Evolutionary conservation across 2,113 vertebrate genomes (phyloP).

Genomic region (Zosterops hypoxanthus): DNA sequence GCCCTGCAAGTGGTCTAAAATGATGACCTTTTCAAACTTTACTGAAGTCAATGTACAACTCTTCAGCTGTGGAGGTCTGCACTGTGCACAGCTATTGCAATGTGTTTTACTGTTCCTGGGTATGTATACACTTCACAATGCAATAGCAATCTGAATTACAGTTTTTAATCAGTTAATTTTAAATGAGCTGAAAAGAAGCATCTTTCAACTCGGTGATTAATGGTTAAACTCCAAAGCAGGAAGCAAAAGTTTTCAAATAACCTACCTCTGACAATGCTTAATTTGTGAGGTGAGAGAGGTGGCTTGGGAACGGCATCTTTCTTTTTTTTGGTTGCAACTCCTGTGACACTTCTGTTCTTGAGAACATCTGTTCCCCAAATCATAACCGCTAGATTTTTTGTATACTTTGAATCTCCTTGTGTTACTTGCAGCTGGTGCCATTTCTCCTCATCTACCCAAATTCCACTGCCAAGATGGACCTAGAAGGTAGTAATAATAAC

Average conservation of each 20-base stretch:
- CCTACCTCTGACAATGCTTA: slow-evolving; percentile 98
- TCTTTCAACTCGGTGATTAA: slow-evolving; percentile 68
- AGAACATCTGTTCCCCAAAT: slow-evolving; percentile 99
- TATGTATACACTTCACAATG: slow-evolving; percentile 6
- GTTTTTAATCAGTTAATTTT: slow-evolving; percentile 64
- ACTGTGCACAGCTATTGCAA: slow-evolving; percentile 56
- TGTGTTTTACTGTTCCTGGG: neutral
- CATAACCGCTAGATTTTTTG: slow-evolving; percentile 99
- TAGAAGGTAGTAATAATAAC: slow-evolving; percentile 73
- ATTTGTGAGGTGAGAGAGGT: slow-evolving; percentile 96
- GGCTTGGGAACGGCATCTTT: slow-evolving; percentile 98
- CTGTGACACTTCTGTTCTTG: slow-evolving; percentile 98
- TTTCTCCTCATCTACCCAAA: slow-evolving; percentile 99
- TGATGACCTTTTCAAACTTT: neutral
- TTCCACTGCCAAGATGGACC: slow-evolving; percentile 97
- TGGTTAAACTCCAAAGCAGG: slow-evolving; percentile 64
- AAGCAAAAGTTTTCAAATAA: slow-evolving; percentile 68
- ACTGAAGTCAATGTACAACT: slow-evolving; percentile 14
- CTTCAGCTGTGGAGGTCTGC: slow-evolving; percentile 40
- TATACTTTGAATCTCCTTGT: slow-evolving; percentile 99
- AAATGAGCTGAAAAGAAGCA: slow-evolving; percentile 52
- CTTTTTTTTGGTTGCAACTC: slow-evolving; percentile 99
- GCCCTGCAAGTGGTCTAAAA: slow-evolving; percentile 19
- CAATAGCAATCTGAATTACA: slow-evolving; percentile 58
- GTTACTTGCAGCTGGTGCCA: slow-evolving; percentile 99